Percentiles rank a stretch among this genome's conserved stretches.
These are phyloP conservation scores for Anticlea derivata DNA, from an alignment of 2,888 invertebrate species.

Conservation along the genomic window DNA sequence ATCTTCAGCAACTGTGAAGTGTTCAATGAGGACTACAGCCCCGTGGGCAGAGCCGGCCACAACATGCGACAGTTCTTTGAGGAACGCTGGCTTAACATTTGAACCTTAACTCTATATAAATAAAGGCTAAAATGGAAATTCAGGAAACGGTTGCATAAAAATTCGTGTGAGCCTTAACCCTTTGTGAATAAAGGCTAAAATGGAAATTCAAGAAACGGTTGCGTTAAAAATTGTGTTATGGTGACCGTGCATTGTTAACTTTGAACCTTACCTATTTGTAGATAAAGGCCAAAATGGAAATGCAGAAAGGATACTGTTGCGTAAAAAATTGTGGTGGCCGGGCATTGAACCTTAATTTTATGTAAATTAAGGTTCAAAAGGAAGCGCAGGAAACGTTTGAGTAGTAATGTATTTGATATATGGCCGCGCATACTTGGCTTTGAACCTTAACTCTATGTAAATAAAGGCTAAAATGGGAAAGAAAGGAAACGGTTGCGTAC, in stretches of 20 bases:
- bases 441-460: neutral
- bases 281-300: neutral
- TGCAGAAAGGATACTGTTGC: conserved; percentile 56
- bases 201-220: conserved; percentile 85
- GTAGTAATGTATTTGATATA: too few species aligned
- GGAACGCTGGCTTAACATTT: conserved; percentile 87
- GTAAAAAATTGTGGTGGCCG: too few species aligned
- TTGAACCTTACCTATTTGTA: neutral
- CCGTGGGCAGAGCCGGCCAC: conserved; percentile 98
- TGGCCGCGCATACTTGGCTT: too few species aligned
- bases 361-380: neutral
- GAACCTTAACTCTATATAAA: neutral
- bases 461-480: neutral
- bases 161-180: neutral
- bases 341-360: neutral
- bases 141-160: conserved; percentile 86
- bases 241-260: neutral
- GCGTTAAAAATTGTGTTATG: conserved; percentile 56
- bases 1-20: conserved; percentile 99
- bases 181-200: neutral
- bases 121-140: neutral
- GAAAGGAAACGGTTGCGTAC: conserved; percentile 87
- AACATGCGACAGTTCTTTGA: conserved; percentile 97
- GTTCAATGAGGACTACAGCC: conserved; percentile 99
- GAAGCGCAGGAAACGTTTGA: neutral